A percentile compares a stretch with the other conserved stretches of the same genome.
Evolutionary conservation across 2,113 vertebrate genomes (phyloP).

Genomic region (Lophochroa leadbeateri): DNA sequence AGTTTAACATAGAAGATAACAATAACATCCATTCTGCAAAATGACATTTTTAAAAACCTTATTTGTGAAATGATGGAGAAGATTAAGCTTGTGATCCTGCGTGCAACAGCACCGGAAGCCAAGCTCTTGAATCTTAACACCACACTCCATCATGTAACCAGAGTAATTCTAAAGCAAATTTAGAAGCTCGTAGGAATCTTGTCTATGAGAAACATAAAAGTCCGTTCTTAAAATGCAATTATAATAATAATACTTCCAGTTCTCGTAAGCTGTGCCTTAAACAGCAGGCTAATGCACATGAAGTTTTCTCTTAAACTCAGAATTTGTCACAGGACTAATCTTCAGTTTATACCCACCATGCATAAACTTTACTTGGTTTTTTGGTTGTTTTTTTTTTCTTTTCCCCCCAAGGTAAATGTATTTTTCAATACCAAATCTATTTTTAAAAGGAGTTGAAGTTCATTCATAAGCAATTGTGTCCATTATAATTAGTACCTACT

Average conservation of each 20-base stretch:
- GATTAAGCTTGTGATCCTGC: background rate
- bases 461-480: background rate
- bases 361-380: background rate
- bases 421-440: background rate
- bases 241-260: background rate
- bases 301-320: background rate
- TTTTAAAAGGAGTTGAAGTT: background rate
- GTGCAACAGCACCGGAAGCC: background rate
- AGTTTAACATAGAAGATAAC: background rate
- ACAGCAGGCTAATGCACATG: background rate
- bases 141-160: background rate
- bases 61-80: background rate
- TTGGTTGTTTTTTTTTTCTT: background rate
- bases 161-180: background rate
- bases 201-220: background rate
- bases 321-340: background rate
- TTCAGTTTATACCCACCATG: background rate
- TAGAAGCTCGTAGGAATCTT: background rate
- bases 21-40: background rate
- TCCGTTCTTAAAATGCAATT: background rate
- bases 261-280: background rate
- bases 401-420: background rate
- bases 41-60: background rate
- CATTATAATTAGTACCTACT: background rate
- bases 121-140: background rate